Base-by-base conservation (phyloP, 2,888 invertebrate species). In the Spilosoma lubricipeda region DNA sequence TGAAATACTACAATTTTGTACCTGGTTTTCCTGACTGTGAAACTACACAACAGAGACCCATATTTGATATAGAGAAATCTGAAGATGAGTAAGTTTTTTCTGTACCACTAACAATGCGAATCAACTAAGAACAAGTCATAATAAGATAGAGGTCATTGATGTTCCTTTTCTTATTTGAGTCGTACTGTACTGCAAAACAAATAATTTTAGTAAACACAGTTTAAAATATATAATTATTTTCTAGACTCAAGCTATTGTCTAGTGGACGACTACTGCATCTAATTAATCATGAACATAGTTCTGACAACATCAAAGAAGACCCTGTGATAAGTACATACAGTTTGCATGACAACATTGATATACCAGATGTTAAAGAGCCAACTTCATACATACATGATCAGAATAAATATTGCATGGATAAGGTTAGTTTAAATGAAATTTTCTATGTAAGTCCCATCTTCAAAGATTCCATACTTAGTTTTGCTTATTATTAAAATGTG, bases 321-420 rank as follows among this genome's bases (percentile, higher is more conserved):
- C 90, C 88, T 39, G 76, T 87, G 42, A 78, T 88, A 18, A 89
- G 86, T 74, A 85, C 90, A 71, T 92, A 91, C 65, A 91, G 84
- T 78, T 85, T 94, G 78, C 92, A 93, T 88, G 94, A 91, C 74
- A 89, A 88, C 30, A 93, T 93, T 75, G 80, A 88, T 33, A 92
- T 95, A 78, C 94, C 94, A 85, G 96, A 96, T 36, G 94, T 93
- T 71, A 94, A 96, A 85, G 93, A 96, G 88, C 93, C 96, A 71
- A 90, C 96, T 5, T 97, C 96, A 77, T 97, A 97, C 86, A 98
- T 98, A 87, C 98, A 98, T 88, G 94, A 96, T 30, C 97, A 97
- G 79, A 97, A 97, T 65, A 97, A 97, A 91, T 98, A 98, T 90
- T 98, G 98, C 88, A 96, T 98, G 87, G 98, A 98, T 88, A 98